Conservation (phyloP, 2,113 vertebrate genomes). For the Montifringilla adamsi region DNA sequence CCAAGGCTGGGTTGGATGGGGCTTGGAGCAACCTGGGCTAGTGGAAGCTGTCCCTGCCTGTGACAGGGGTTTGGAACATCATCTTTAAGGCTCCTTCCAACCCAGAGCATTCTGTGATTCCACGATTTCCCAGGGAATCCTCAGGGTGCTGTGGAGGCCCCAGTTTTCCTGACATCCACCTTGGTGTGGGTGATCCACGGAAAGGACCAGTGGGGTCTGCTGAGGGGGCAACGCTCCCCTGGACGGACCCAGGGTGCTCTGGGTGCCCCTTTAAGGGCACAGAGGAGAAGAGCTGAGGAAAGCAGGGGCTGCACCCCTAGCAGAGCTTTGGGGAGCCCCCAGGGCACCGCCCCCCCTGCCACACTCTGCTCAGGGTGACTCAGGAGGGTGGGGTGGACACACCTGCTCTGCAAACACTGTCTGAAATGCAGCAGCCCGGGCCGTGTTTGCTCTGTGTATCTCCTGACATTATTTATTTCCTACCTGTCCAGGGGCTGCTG, state of each 20-base stretch:
- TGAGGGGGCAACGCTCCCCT: background rate
- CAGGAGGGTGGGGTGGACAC: background rate
- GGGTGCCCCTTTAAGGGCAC: rapidly evolving
- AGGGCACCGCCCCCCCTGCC: background rate
- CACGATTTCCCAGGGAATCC: too few species aligned
- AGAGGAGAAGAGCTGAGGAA: background rate
- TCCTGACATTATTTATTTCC: conserved; percentile 24
- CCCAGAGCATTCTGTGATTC: background rate
- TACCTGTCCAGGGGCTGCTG: background rate
- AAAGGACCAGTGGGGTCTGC: background rate
- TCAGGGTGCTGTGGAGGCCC: rapidly evolving
- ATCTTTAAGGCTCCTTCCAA: background rate
- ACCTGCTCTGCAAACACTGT: background rate
- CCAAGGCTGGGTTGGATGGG: rapidly evolving
- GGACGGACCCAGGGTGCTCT: rapidly evolving
- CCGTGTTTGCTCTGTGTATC: conserved; percentile 11
- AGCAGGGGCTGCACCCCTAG: background rate
- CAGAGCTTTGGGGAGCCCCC: rapidly evolving
- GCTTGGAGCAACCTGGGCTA: background rate
- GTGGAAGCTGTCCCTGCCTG: background rate
- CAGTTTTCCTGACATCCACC: background rate
- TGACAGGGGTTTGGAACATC: background rate
- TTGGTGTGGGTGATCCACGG: background rate
- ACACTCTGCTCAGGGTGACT: background rate
- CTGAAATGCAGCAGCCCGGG: background rate